A percentile compares a stretch with the other conserved stretches of the same genome.
phyloP scores from a whole-genome alignment of 2,797 vertebrate species.

The Poecilia wingei region DNA sequence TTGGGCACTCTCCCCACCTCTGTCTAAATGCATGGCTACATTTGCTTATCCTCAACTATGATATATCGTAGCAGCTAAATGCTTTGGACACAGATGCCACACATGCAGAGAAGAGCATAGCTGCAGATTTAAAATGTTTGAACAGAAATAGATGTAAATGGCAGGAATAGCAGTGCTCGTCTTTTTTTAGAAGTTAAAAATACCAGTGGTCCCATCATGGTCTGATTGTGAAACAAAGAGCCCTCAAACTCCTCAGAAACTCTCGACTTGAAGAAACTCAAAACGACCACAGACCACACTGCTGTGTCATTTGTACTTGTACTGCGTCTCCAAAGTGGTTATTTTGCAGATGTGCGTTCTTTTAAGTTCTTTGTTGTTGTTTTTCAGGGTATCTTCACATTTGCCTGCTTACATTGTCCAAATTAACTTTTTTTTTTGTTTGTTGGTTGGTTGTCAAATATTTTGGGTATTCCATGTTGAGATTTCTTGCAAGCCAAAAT shows the following conservation, averaged over 20 bases:
- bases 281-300: constrained; percentile 17
- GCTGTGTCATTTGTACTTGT: constrained; percentile 6
- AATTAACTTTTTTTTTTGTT: background rate
- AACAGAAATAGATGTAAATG: constrained; percentile 2
- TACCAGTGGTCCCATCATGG: constrained; percentile 11
- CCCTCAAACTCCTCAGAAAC: constrained; percentile 3
- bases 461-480: background rate
- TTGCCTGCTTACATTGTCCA: background rate
- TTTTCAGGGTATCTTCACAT: background rate
- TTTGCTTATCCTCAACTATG: background rate
- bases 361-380: constrained; percentile 3
- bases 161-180: background rate
- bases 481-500: background rate
- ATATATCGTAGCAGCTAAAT: background rate
- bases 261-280: constrained; percentile 4
- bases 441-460: too few relatives aligned
- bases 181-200: constrained; percentile 11
- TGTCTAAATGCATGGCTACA: background rate
- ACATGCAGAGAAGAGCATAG: background rate
- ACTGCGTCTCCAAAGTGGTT: background rate
- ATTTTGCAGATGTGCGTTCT: constrained; percentile 16
- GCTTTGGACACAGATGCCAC: background rate
- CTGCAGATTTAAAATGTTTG: background rate
- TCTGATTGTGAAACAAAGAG: constrained; percentile 24
- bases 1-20: too few relatives aligned